phyloP scores from a whole-genome alignment of 1,140 invertebrate genomes.

The fruit fly (Drosophila melanogaster) region DNA sequence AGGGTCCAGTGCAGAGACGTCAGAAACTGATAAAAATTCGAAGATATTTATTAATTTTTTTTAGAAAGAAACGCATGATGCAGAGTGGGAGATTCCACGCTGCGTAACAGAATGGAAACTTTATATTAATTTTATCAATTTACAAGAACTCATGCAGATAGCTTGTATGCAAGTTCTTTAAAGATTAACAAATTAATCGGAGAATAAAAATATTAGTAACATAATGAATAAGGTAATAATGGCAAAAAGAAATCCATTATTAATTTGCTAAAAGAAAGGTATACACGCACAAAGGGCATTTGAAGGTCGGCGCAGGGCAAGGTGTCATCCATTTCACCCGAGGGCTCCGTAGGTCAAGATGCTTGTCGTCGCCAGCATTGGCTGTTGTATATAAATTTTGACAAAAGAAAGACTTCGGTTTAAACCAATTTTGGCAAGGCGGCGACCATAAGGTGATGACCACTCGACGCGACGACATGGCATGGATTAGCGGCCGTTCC shows the following conservation, averaged over 20 bases:
- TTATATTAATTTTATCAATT: background rate
- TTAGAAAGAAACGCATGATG: background rate
- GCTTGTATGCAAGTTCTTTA: background rate
- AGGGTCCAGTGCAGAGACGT: background rate
- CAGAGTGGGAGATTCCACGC: background rate
- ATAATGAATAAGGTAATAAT: no score
- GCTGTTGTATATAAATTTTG: slow-evolving; percentile 74
- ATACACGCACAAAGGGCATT: background rate
- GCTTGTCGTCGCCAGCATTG: slow-evolving; percentile 44
- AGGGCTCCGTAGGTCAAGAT: slow-evolving; percentile 53
- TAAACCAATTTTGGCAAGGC: slow-evolving; percentile 80
- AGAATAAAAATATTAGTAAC: no score
- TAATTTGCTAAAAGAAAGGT: no score
- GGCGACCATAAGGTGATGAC: slow-evolving; percentile 50
- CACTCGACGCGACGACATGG: slow-evolving; percentile 35
- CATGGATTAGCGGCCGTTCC: background rate
- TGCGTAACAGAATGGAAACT: background rate
- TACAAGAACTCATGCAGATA: no score
- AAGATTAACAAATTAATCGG: no score
- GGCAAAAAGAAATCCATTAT: no score
- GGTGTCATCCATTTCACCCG: slow-evolving; percentile 19
- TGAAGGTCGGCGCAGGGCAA: background rate
- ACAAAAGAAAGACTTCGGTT: slow-evolving; percentile 74
- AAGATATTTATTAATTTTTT: no score
- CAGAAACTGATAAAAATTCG: background rate